Evolutionary conservation across 2,797 vertebrate species (phyloP).

Genomic region (Liparis tanakae): DNA sequence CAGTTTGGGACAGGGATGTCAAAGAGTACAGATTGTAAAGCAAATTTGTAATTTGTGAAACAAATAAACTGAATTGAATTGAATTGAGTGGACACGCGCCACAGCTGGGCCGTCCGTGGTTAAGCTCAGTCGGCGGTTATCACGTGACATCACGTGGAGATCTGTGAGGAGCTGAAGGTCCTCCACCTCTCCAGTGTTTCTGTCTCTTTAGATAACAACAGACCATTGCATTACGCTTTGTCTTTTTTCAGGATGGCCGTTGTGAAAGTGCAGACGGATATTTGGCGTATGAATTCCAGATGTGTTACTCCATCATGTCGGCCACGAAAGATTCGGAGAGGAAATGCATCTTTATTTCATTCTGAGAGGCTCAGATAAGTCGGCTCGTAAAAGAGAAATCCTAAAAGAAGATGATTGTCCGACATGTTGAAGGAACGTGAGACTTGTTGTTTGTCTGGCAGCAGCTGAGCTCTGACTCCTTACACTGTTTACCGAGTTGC

Average conservation of each 20-base stretch:
- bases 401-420: no score
- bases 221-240: neutral
- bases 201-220: neutral
- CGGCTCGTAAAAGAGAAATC: no score
- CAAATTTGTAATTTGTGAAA: no score
- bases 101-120: no score
- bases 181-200: neutral
- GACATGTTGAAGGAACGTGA: no score
- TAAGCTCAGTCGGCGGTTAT: no score
- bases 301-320: neutral
- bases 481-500: no score
- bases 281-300: neutral
- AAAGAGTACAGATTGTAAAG: no score
- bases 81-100: no score
- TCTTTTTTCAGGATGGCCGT: neutral
- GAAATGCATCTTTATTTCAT: neutral
- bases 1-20: no score
- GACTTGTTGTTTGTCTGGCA: neutral
- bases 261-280: neutral
- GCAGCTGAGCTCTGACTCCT: neutral
- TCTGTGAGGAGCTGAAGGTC: slow-evolving; percentile 14
- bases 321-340: no score
- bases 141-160: slow-evolving; percentile 1
- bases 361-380: neutral
- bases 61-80: no score